These are phyloP conservation scores for Tricholaema leucomelas DNA, from an alignment of 2,113 vertebrate genomes.

Conservation along the genomic window DNA sequence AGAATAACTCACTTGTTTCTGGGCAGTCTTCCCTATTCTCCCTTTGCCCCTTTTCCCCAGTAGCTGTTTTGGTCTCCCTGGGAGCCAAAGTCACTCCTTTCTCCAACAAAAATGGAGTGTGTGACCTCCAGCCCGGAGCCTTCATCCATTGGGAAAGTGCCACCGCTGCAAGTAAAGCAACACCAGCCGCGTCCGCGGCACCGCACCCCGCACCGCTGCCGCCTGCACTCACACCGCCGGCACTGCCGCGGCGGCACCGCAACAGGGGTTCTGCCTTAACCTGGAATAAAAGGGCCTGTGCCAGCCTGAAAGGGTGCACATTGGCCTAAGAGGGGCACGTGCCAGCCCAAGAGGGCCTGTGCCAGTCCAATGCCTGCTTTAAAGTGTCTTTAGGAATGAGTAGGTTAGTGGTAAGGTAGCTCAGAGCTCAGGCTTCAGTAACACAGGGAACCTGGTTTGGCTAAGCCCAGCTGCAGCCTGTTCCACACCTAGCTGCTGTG, in stretches of 20 bases:
- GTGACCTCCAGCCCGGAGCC: constrained; percentile 62
- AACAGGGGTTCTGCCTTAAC: too few relatives aligned
- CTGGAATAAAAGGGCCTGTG: too few relatives aligned
- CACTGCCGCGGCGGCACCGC: too few relatives aligned
- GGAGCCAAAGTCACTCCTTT: constrained; percentile 65
- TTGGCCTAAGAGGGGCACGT: too few relatives aligned
- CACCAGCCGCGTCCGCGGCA: background rate
- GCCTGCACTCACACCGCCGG: too few relatives aligned
- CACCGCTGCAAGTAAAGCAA: constrained; percentile 56
- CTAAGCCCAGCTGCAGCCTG: background rate
- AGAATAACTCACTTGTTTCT: constrained; percentile 71
- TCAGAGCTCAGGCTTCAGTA: background rate
- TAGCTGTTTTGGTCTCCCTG: constrained; percentile 69
- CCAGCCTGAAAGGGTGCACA: background rate
- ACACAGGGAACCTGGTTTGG: background rate
- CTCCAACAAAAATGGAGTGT: constrained; percentile 61
- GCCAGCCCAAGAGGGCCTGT: too few relatives aligned
- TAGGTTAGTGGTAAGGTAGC: background rate
- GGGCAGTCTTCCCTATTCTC: constrained; percentile 63
- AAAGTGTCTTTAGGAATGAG: background rate
- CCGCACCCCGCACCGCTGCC: too few relatives aligned
- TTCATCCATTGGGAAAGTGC: constrained; percentile 60
- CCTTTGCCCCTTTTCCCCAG: constrained; percentile 67
- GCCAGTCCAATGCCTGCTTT: background rate
- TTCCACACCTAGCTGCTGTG: background rate